Conservation (phyloP, 1,140 invertebrate species). For the Drosophila aff. region DNA sequence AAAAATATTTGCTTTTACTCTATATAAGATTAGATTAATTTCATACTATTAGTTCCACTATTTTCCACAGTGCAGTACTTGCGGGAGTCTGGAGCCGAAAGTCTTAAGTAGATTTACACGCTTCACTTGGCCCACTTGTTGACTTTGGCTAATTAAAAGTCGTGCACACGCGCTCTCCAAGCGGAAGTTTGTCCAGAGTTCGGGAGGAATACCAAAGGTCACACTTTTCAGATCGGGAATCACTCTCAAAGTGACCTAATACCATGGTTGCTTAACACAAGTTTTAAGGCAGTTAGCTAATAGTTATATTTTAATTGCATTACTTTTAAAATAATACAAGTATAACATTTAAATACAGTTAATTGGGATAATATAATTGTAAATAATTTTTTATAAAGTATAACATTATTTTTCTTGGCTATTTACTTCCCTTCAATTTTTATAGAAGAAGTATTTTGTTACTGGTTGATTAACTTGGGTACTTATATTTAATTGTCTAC, state of each 20-base stretch:
- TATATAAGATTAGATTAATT: not conserved
- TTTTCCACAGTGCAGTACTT: constrained; percentile 2
- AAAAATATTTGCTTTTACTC: too few species aligned
- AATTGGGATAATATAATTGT: too few species aligned
- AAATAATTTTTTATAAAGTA: too few species aligned
- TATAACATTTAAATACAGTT: not conserved
- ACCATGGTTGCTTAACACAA: not conserved
- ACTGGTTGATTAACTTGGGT: not conserved
- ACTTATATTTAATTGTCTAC: too few species aligned
- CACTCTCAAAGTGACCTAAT: not conserved
- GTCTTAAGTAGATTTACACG: constrained; percentile 62
- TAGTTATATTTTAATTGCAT: not conserved
- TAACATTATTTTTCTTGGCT: too few species aligned
- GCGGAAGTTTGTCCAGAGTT: constrained; percentile 49
- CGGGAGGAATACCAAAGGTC: constrained; percentile 45
- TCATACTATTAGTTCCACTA: not conserved
- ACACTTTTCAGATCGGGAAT: constrained; percentile 6
- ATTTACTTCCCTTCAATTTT: too few species aligned
- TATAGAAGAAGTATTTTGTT: not conserved
- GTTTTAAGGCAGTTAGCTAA: not conserved
- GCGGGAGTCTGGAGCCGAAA: constrained; percentile 30
- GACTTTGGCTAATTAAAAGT: constrained; percentile 77
- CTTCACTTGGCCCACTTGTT: constrained; percentile 62
- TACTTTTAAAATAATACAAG: not conserved
- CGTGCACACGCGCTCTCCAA: constrained; percentile 43